Percentiles rank a stretch among this genome's conserved stretches.
phyloP scores from a whole-genome alignment of 2,113 vertebrate species.

The Mirza zaza region DNA sequence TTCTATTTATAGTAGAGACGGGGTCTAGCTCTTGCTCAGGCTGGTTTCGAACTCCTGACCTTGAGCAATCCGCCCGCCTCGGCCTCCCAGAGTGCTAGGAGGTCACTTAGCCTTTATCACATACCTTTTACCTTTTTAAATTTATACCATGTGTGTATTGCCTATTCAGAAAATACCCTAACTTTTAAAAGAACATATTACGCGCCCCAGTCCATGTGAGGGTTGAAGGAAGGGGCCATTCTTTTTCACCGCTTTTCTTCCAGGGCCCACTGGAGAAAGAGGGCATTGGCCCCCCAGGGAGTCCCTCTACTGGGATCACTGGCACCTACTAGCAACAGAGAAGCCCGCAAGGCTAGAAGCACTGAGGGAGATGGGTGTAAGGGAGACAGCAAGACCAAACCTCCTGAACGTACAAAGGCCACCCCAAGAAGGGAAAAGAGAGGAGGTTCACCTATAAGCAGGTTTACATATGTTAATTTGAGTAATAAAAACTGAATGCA shows the following conservation, averaged over 20 bases:
- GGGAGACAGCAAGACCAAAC: background rate
- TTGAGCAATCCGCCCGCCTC: no score
- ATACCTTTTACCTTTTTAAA: background rate
- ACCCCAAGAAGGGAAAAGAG: background rate
- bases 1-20: no score
- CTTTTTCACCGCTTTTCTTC: background rate
- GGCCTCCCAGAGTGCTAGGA: no score
- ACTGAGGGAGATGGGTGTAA: background rate
- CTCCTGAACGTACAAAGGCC: background rate
- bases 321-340: background rate
- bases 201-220: background rate
- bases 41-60: no score
- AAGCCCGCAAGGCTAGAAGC: background rate
- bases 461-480: background rate
- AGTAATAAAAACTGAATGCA: background rate
- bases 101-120: background rate
- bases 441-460: background rate
- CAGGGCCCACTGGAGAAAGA: background rate
- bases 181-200: background rate
- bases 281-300: background rate
- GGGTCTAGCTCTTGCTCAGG: no score
- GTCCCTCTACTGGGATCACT: background rate
- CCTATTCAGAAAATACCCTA: background rate
- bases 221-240: background rate
- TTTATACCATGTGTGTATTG: background rate